Evolutionary conservation across 2,113 vertebrate species (phyloP).

Genomic region (Apteryx mantelli): DNA sequence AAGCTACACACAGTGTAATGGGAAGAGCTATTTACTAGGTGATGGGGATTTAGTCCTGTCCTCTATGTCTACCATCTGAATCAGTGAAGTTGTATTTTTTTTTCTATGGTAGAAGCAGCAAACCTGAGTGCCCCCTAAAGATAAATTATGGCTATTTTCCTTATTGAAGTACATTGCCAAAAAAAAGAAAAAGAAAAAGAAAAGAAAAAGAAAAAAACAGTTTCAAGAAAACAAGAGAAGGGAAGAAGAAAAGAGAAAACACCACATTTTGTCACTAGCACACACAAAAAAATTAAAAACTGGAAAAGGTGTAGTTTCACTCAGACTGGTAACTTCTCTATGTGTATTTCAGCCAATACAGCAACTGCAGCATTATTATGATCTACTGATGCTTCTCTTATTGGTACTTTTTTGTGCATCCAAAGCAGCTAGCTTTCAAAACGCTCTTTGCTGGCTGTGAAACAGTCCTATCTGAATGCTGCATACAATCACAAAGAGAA

Average conservation of each 20-base stretch:
- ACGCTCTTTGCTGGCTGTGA: not conserved
- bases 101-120: not conserved
- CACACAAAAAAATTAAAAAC: not conserved
- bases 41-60: not conserved
- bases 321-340: not conserved
- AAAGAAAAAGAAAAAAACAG: too few species aligned
- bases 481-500: not conserved
- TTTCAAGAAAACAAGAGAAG: too few species aligned
- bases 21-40: not conserved
- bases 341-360: not conserved
- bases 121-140: not conserved
- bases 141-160: not conserved
- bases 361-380: not conserved
- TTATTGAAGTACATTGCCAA: not conserved
- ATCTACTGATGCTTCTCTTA: not conserved
- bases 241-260: too few species aligned
- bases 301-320: not conserved
- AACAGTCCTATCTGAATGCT: not conserved
- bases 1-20: not conserved
- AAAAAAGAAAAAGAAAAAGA: not conserved
- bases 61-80: not conserved
- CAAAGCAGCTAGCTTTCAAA: not conserved
- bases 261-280: not conserved
- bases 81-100: not conserved
- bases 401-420: not conserved